Evolutionary conservation across 2,113 vertebrate genomes (phyloP), one percentile per base, ranked within the genome.

Genomic region (Pristiophorus japonicus): DNA sequence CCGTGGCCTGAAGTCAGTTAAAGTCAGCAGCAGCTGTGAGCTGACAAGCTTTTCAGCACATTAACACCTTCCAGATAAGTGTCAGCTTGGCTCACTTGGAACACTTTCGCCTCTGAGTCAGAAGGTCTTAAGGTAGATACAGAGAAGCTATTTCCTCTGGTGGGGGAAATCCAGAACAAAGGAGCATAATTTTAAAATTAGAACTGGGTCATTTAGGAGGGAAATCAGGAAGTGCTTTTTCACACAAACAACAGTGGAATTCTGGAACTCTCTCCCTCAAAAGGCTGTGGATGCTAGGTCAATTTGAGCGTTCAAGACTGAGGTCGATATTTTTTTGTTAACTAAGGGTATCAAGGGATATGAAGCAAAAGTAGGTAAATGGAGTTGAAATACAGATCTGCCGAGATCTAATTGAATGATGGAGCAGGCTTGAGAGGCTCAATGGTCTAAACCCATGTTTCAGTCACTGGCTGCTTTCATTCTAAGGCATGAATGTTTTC

Each of bases 11-110:
- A 92, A 65, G 88, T 92, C 59, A 92, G 88, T 63, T 92, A 63
- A 63, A 92, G 88, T 63, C 59, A 63, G 88, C 59, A 63, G 59
- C 88, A 92, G 88, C 88, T 92, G 88, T 92, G 34, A 38, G 88
- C 59, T 63, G 88, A 92, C 88, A 92, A 22, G 59, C 88, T 63
- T 81, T 63, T 92, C 55, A 63, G 59, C 88, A 65, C 88, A 92
- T 92, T 92, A 63, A 62, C 88, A 92, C 88, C 88, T 92, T 92
- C 88, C 88, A 63, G 88, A 38, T 63, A 63, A 92, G 59, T 92
- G 59, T 92, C 55, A 92, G 88, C 59, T 63, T 63, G 34, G 88
- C 55, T 92, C 88, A 63, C 88, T 92, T 20, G 5, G 20, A 92
- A 38, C 59, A 38, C 88, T 63, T 63, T 63, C 88, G 63, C 55